A percentile compares a stretch with the other conserved stretches of the same genome.
These are phyloP conservation scores for Andrena chrysosceles DNA, from an alignment of 2,888 invertebrate species.

Conservation along the genomic window DNA sequence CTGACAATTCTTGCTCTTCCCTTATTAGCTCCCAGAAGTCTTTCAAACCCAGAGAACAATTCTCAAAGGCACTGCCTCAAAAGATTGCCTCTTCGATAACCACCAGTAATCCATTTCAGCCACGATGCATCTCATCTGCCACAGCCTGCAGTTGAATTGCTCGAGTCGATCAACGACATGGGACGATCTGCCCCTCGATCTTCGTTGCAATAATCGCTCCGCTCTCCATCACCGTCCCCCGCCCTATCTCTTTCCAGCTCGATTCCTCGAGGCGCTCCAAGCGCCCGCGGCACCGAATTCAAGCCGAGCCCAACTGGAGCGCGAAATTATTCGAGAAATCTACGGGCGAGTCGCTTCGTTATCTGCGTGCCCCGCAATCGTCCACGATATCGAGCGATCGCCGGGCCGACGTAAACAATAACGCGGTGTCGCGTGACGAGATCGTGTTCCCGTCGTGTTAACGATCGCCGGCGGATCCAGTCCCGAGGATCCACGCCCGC, in stretches of 20 bases:
- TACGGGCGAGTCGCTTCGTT: neutral
- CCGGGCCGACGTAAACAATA: neutral
- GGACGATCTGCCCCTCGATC: too few relatives aligned
- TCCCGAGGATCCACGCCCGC: neutral
- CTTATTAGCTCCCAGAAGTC: too few relatives aligned
- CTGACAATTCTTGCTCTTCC: too few relatives aligned
- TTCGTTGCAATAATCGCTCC: too few relatives aligned
- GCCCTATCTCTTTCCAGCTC: neutral
- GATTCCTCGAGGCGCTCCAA: neutral
- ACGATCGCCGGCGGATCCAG: neutral
- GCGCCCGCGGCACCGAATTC: neutral
- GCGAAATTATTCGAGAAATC: conserved; percentile 13
- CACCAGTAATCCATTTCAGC: too few relatives aligned
- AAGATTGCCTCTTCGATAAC: too few relatives aligned
- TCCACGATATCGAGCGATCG: neutral
- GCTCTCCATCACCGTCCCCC: too few relatives aligned
- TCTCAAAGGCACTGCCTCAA: too few relatives aligned
- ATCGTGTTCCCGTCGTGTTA: conserved; percentile 12
- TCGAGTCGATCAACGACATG: too few relatives aligned
- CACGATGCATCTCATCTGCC: too few relatives aligned
- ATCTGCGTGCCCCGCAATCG: neutral
- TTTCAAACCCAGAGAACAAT: too few relatives aligned
- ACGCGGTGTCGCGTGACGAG: conserved; percentile 26
- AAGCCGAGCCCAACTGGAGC: neutral
- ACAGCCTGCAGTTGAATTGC: too few relatives aligned